Evolutionary conservation across 2,888 invertebrate genomes (phyloP).

Genomic region (Drosophila bunnanda): DNA sequence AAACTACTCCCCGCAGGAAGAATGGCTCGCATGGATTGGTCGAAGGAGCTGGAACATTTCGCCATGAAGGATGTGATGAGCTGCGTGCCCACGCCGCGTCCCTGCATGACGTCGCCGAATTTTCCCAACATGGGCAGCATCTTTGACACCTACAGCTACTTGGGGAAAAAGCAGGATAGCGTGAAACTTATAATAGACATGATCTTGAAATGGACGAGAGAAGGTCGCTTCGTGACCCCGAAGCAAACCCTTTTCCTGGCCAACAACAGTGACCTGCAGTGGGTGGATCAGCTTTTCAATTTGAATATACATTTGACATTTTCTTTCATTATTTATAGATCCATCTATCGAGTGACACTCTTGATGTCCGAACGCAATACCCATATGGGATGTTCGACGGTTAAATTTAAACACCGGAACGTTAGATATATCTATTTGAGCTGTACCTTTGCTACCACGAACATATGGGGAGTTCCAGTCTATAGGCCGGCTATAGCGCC

Average conservation of each 20-base stretch:
- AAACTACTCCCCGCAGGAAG: neutral
- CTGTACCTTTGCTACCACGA: neutral
- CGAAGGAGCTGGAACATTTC: neutral
- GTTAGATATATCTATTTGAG: neutral
- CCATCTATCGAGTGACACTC: neutral
- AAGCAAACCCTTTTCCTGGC: neutral
- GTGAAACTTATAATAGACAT: neutral
- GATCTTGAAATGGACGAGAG: neutral
- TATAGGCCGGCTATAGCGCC: neutral
- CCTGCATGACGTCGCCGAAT: constrained; percentile 6
- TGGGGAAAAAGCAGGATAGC: neutral
- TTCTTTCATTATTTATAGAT: neutral
- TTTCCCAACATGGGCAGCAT: constrained; percentile 9
- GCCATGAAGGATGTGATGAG: neutral
- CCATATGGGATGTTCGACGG: neutral
- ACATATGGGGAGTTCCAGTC: neutral
- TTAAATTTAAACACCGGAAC: no score
- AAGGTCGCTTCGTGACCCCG: neutral
- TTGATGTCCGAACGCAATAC: constrained; percentile 4
- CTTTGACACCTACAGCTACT: neutral
- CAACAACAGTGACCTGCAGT: neutral
- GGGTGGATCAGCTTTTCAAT: neutral
- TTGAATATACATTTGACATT: no score
- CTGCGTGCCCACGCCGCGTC: neutral
- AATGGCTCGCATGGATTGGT: constrained; percentile 3